These are phyloP conservation scores for Melanotaenia nigrans DNA, from an alignment of 2,797 vertebrate genomes.

Conservation along the genomic window DNA sequence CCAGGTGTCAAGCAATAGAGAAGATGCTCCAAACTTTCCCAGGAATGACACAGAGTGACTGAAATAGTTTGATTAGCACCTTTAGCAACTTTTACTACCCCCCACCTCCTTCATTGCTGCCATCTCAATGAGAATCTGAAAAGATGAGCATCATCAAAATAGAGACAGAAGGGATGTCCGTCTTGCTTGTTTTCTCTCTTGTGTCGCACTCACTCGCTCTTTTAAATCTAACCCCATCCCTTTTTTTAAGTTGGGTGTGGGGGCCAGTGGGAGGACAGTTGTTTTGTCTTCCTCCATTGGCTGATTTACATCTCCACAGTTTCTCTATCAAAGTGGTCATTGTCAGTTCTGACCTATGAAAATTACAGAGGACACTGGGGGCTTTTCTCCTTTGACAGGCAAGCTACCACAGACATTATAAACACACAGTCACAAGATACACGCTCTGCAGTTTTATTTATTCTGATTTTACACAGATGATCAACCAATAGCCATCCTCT, in stretches of 20 bases:
- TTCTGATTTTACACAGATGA: conserved; percentile 61
- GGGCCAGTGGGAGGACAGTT: conserved; percentile 78
- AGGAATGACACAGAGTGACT: conserved; percentile 64
- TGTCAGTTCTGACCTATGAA: conserved; percentile 84
- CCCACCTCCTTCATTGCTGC: conserved; percentile 12
- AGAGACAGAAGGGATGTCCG: conserved; percentile 67
- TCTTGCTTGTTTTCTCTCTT: conserved; percentile 60
- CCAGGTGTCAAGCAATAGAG: conserved; percentile 77
- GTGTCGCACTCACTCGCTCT: conserved; percentile 53
- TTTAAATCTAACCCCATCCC: conserved; percentile 72
- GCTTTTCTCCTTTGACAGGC: conserved; percentile 74
- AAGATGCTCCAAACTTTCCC: conserved; percentile 80
- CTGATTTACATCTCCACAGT: conserved; percentile 87
- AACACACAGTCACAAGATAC: conserved; percentile 58
- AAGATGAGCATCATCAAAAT: conserved; percentile 61
- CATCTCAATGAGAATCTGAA: conserved; percentile 51
- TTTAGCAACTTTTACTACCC: conserved; percentile 30
- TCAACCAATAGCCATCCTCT: conserved; percentile 40
- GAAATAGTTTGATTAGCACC: conserved; percentile 68
- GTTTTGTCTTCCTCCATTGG: conserved; percentile 82
- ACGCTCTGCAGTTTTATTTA: conserved; percentile 54
- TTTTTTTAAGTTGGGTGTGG: conserved; percentile 56
- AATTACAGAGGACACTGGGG: conserved; percentile 82
- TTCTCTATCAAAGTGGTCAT: conserved; percentile 85
- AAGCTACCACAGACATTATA: conserved; percentile 52